Evolutionary conservation across 2,888 invertebrate genomes (phyloP).

Genomic region (Sarcophaga carnaria): DNA sequence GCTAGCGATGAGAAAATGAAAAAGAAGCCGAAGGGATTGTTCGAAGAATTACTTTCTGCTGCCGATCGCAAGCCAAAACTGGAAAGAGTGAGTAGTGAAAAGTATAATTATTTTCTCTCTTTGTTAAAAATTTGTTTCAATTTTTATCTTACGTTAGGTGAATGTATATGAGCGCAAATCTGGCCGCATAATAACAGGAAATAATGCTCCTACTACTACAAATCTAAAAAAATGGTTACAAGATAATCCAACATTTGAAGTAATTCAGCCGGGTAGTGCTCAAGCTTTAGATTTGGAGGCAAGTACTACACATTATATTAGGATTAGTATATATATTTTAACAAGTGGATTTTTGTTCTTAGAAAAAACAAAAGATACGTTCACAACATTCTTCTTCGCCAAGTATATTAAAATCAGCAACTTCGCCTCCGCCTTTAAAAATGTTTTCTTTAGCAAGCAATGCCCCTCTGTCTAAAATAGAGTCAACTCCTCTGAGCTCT

Average conservation of each 20-base stretch:
- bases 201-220: slow-evolving; percentile 91
- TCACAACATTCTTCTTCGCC: slow-evolving; percentile 61
- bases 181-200: slow-evolving; percentile 88
- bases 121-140: slow-evolving; percentile 3
- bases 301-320: slow-evolving; percentile 22
- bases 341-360: slow-evolving; percentile 33
- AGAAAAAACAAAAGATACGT: slow-evolving; percentile 74
- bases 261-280: slow-evolving; percentile 86
- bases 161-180: slow-evolving; percentile 92
- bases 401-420: slow-evolving; percentile 22
- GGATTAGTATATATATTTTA: slow-evolving; percentile 1
- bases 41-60: slow-evolving; percentile 80
- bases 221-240: slow-evolving; percentile 92
- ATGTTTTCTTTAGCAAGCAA: slow-evolving; percentile 44
- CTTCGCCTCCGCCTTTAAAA: slow-evolving; percentile 61
- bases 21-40: slow-evolving; percentile 79
- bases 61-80: slow-evolving; percentile 78
- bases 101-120: not conserved
- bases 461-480: slow-evolving; percentile 19
- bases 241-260: slow-evolving; percentile 93
- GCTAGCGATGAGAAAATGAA: slow-evolving; percentile 75
- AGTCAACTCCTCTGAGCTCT: slow-evolving; percentile 31
- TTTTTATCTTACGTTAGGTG: slow-evolving; percentile 80
- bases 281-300: slow-evolving; percentile 81
- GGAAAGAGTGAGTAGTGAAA: slow-evolving; percentile 76